These are phyloP conservation scores for Hypena proboscidalis DNA, from an alignment of 2,888 invertebrate genomes.

Conservation along the genomic window DNA sequence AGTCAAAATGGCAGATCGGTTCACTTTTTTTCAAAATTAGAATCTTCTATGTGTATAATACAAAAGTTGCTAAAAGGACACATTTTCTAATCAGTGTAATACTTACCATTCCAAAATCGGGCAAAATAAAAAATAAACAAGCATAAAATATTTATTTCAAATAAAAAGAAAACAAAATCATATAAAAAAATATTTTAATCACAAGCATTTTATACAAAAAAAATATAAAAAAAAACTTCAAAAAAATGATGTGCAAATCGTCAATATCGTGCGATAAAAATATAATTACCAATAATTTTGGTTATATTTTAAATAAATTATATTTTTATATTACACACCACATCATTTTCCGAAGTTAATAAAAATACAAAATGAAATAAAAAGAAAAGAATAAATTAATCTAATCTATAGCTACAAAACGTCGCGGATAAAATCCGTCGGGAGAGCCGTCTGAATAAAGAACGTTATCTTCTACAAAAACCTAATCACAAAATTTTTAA, in stretches of 20 bases:
- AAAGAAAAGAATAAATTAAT: not conserved
- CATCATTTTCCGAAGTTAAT: not conserved
- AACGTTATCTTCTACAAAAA: not conserved
- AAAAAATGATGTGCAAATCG: too few relatives aligned
- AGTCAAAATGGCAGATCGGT: too few relatives aligned
- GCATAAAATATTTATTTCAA: slow-evolving; percentile 31
- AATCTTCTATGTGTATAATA: too few relatives aligned
- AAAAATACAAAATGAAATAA: slow-evolving; percentile 3
- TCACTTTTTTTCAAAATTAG: too few relatives aligned
- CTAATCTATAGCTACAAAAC: slow-evolving; percentile 6
- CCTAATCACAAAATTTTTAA: not conserved
- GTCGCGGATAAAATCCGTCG: slow-evolving; percentile 8
- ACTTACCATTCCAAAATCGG: slow-evolving; percentile 9
- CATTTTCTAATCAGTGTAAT: not conserved
- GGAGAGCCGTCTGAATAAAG: slow-evolving; percentile 3
- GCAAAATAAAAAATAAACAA: slow-evolving; percentile 25
- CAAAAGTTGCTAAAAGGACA: too few relatives aligned
- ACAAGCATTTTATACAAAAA: slow-evolving; percentile 21
- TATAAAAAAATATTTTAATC: too few relatives aligned
- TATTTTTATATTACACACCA: too few relatives aligned
- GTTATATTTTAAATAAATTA: too few relatives aligned
- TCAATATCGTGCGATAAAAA: too few relatives aligned
- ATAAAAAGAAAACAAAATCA: slow-evolving; percentile 20
- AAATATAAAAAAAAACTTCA: slow-evolving; percentile 11
- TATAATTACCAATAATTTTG: too few relatives aligned